Conservation (phyloP, 2,797 vertebrate species). For the Fringilla coelebs region DNA sequence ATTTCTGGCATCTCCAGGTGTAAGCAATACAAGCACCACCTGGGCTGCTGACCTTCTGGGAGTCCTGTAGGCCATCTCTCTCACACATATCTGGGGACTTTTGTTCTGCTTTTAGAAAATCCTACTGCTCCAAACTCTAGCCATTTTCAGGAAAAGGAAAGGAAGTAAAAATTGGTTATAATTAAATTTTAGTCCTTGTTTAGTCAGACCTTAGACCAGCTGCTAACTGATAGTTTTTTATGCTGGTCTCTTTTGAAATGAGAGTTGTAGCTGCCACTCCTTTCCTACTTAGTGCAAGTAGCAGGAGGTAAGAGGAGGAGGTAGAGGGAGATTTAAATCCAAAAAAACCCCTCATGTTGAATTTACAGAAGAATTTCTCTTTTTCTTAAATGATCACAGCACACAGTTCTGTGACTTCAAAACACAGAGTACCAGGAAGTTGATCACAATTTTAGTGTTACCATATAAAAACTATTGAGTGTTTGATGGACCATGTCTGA, state of each 20-base stretch:
- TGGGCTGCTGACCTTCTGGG: neutral
- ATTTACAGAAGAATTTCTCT: neutral
- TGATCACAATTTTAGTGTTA: neutral
- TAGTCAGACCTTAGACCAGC: neutral
- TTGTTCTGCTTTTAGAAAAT: neutral
- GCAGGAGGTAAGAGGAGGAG: neutral
- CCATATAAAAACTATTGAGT: neutral
- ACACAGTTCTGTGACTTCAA: neutral
- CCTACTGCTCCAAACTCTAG: neutral
- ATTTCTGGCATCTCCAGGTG: neutral
- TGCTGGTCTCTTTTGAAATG: neutral
- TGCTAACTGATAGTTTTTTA: neutral
- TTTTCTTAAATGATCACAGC: neutral
- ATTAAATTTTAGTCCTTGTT: neutral
- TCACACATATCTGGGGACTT: neutral
- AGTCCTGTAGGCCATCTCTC: neutral
- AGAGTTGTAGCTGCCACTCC: neutral
- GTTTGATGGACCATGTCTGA: neutral
- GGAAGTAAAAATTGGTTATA: neutral
- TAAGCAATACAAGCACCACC: neutral
- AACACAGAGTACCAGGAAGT: neutral
- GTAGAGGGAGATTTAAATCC: neutral
- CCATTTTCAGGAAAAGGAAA: neutral
- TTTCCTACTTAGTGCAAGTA: neutral
- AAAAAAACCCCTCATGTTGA: neutral